These are phyloP conservation scores for Amphiprion percula DNA, from an alignment of 2,113 vertebrate genomes.

Conservation along the genomic window DNA sequence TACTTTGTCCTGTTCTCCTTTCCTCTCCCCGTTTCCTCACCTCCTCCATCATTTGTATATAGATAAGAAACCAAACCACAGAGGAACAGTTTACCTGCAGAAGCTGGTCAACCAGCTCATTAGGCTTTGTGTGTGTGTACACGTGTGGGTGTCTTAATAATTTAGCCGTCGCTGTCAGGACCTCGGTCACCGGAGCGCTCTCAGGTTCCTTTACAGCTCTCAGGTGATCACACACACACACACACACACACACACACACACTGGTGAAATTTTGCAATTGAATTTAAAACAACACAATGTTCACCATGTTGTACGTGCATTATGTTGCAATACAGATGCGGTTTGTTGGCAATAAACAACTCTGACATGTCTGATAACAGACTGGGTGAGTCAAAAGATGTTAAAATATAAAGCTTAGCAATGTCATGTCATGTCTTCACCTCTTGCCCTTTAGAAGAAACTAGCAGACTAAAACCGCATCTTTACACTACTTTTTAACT, in stretches of 20 bases:
- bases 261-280: conserved; percentile 7
- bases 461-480: no score
- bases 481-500: no score
- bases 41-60: neutral
- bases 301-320: neutral
- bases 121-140: conserved; percentile 30
- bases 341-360: neutral
- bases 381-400: neutral
- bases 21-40: neutral
- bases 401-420: neutral
- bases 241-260: conserved; percentile 23
- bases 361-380: neutral
- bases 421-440: no score
- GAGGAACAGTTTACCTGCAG: conserved; percentile 11
- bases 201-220: conserved; percentile 67
- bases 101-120: conserved; percentile 26
- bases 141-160: conserved; percentile 64
- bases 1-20: no score
- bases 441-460: no score
- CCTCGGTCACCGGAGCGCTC: conserved; percentile 37
- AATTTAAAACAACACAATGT: conserved; percentile 8
- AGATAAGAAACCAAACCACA: conserved; percentile 35
- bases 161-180: conserved; percentile 55
- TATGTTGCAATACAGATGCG: neutral
- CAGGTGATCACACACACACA: conserved; percentile 43